Evolutionary conservation across 1,140 invertebrate genomes (phyloP), one percentile per base, ranked within the genome.

Genomic region (Caenorhabditis inopinata): DNA sequence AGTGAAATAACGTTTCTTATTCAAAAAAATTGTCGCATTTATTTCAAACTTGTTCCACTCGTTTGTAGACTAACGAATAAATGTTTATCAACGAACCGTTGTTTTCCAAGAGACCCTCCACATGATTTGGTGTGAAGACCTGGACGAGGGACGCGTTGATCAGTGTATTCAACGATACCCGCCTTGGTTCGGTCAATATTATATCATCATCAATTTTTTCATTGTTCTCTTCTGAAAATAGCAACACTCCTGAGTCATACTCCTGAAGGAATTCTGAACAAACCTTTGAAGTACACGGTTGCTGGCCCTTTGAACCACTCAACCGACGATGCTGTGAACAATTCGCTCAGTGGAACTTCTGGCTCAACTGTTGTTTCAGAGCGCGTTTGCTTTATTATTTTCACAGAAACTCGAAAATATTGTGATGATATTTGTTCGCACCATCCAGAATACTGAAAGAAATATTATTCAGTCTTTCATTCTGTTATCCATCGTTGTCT

Each of bases 381-480:
- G 12, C 83, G 29, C 12, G 32, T 79, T 27, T 84, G 83, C 29
- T 84, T 84, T 4, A 84, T 51, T 18, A 81, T 76, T 38, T 74
- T 62, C 18, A 82, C 83, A 14, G 42, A 21, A 5, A 84, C 80
- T 5, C 51, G 58, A 6, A 83, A 74, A 25, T 84, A 84, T 18
- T 49, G 68, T 45, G 45, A 77, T 0, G 83, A 47, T 4, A 84
- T 78, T 76, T 83, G 82, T 47, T 84, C 83, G 45, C 83, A 84
- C 83, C 83, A 84, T 38, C 83, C 83, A 18, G 83, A 84, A 58
- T 84, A 84, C 83, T 84, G 76, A 73, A 84, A 81, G 5, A 73
- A 38, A 14, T 35, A 18, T 73, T 11, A 32, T 5, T 3, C 1
- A 18, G 1, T 2, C 18, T 29, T 73, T 73, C 62, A n/a, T n/a